Evolutionary conservation across 2,797 vertebrate genomes (phyloP), one percentile per base, ranked within the genome.

Genomic region (Onychomys arenicola): DNA sequence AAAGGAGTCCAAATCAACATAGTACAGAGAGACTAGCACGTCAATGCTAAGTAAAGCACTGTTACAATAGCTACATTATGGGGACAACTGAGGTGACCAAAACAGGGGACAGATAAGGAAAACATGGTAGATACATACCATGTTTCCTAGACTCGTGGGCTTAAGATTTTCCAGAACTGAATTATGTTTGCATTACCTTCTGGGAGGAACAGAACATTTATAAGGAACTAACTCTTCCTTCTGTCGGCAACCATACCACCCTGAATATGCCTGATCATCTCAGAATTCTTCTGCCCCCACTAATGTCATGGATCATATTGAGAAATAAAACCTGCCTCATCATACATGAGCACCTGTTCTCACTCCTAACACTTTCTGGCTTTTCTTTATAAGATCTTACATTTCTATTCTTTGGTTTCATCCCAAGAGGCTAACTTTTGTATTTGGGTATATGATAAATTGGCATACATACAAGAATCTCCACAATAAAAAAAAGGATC

Each of bases 401-500:
- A 80, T 69, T 40, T 94, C 43, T 86, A 21, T 29, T 88, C 78
- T 92, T 77, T 21, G 29, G 85, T 46, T 67, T 71, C 55, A 3
- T 2, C 11, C 55, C 19, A 67, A 91, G 11, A 86, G 69, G 67
- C 1, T 80, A 67, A 55, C 81, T 83, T 95, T 93, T 90, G 34
- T 80, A 63, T 94, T 94, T 86, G 65, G 65, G 69, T 49, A n/a
- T 27, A 61, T 2, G 25, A 27, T 17, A 21, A 40, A 52, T 52
- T 49, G 63, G 19, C n/a, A 52, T 17, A 69, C 61, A 9, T 63
- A 27, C 12, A 52, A 92, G 57, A 82, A 90, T 77, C 59, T 93
- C 90, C 78, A 43, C 27, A 75, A 82, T 25, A 96, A 92, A 93
- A 96, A 91, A 94, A 63, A 91, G 75, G 93, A 83, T 40, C 77